phyloP scores from a whole-genome alignment of 2,113 vertebrate species.

The Jaculus jaculus region DNA sequence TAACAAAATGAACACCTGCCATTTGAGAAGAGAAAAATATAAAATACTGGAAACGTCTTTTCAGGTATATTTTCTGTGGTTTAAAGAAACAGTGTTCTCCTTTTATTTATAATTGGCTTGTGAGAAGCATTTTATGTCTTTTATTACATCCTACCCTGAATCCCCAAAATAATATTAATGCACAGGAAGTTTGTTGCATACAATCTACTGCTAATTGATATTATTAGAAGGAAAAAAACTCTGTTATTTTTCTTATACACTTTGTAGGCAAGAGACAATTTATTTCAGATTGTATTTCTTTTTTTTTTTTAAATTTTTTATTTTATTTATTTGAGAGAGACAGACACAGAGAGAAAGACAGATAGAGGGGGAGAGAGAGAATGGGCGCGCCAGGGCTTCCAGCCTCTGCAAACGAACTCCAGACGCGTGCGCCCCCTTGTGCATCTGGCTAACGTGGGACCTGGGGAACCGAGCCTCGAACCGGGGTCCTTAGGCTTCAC shows the following conservation, averaged over 20 bases:
- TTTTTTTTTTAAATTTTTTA: no score
- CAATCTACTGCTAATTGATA: conserved; percentile 66
- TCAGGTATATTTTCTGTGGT: neutral
- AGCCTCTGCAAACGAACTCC: no score
- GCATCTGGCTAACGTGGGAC: no score
- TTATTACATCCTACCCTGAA: neutral
- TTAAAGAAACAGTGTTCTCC: neutral
- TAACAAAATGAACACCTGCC: conserved; percentile 69
- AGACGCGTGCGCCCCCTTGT: no score
- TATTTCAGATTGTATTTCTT: conserved; percentile 50
- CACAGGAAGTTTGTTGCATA: neutral
- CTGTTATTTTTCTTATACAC: conserved; percentile 55
- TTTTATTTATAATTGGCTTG: conserved; percentile 30
- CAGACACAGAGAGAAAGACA: no score
- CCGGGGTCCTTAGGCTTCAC: no score
- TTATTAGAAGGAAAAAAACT: conserved; percentile 25
- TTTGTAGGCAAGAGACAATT: conserved; percentile 67
- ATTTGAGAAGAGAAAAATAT: conserved; percentile 49
- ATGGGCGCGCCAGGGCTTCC: no score
- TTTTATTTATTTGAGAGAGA: no score
- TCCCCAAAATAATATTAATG: neutral
- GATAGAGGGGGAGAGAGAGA: no score
- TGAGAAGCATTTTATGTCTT: neutral
- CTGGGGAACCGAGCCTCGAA: no score
- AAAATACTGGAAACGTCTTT: neutral